Base-by-base conservation (phyloP, 2,113 vertebrate genomes). In the Rissa tridactyla region DNA sequence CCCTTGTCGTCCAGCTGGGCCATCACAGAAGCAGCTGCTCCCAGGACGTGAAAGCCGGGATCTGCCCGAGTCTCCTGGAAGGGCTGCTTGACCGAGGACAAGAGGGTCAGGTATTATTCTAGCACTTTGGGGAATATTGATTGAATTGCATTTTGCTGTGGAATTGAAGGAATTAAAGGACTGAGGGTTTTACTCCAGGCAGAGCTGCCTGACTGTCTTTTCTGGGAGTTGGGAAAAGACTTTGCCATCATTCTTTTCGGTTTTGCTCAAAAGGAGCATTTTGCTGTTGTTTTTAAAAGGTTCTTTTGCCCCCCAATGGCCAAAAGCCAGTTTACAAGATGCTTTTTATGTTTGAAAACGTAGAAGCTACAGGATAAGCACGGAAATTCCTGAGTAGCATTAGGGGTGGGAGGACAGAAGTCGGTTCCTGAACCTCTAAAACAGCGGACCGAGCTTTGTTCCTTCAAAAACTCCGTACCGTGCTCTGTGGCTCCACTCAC, bases 51-150 rank as follows among this genome's bases (percentile, higher is more conserved):
- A 68, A 71, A 92, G 26, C 78, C 0, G 0, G 55, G 62, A 61
- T 46, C 84, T 52, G 70, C 5, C 49, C 4, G 46, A 55, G 78
- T 26, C 36, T 5, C 27, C 27, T 3, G 2, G 36, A 3, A 77
- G 54, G 12, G 52, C 62, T 79, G n/a, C 51, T 76, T 46, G n/a
- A 18, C 36, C 54, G 25, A 83, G 68, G 36, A 55, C 58, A 8
- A 10, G 42, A 9, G 44, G 38, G 72, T 26, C 94, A 95, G 95
- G 97, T 97, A 96, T 30, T 60, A 19, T 15, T 77, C 15, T 20
- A 49, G 30, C 14, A 3, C 27, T 87, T 75, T 1, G 34, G 47
- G 62, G 14, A 80, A 13, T 42, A 44, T 16, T n/a, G 26, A 15
- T 19, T 7, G 36, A 49, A 30, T 77, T n/a, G 12, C 15, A 8